A percentile compares a stretch with the other conserved stretches of the same genome.
These are phyloP conservation scores for Mormyrus proboscirostris DNA, from an alignment of 2,797 vertebrate species.

Conservation along the genomic window DNA sequence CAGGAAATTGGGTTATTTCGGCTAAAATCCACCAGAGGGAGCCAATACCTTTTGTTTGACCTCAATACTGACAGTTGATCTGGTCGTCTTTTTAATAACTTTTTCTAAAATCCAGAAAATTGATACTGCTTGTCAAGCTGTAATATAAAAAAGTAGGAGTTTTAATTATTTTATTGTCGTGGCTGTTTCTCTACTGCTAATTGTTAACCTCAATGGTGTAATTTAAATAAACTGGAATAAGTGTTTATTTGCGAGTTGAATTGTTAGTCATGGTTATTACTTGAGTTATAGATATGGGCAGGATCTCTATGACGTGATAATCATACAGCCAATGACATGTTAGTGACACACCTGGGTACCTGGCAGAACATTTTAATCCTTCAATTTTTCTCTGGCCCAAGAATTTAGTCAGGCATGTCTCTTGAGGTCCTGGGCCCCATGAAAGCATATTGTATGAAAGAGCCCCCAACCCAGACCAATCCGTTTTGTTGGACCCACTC, in stretches of 20 bases:
- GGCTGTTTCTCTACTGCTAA: not conserved
- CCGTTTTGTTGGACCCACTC: not conserved
- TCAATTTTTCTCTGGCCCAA: not conserved
- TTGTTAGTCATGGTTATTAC: not conserved
- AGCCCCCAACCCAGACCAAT: not conserved
- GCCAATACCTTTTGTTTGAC: slow-evolving; percentile 23
- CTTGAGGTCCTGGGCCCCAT: not conserved
- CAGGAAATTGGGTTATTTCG: slow-evolving; percentile 13
- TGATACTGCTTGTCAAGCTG: slow-evolving; percentile 24
- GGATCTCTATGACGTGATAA: not conserved
- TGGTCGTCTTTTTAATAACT: slow-evolving; percentile 33
- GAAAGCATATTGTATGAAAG: not conserved
- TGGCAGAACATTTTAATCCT: not conserved
- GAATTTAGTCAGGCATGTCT: not conserved
- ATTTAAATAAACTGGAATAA: not conserved
- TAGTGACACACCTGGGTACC: not conserved
- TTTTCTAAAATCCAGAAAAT: not conserved
- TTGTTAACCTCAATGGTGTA: not conserved
- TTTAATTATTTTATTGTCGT: slow-evolving; percentile 52
- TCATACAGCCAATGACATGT: not conserved
- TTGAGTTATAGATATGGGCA: not conserved
- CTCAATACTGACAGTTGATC: slow-evolving; percentile 24
- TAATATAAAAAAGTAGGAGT: slow-evolving; percentile 17
- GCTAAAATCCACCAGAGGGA: slow-evolving; percentile 43
- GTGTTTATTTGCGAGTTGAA: not conserved